A percentile compares a stretch with the other conserved stretches of the same genome.
These are phyloP conservation scores for Archivesica marissinica DNA, from an alignment of 1,140 invertebrate genomes.

Conservation along the genomic window DNA sequence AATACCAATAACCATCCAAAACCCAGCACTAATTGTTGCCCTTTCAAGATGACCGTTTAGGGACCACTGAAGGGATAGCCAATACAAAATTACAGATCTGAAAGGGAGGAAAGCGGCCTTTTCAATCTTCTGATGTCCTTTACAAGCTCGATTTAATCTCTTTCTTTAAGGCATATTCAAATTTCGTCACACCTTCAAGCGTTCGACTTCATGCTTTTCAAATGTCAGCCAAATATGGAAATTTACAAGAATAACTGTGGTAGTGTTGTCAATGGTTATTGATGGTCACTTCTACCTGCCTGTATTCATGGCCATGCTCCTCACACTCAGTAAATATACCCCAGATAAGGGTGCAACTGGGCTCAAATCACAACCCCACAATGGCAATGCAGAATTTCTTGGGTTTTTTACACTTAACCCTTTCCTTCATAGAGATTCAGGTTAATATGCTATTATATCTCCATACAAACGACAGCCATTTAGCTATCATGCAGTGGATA, in stretches of 20 bases:
- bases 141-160: constrained; percentile 56
- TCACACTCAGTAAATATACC: constrained; percentile 31
- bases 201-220: constrained; percentile 49
- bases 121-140: constrained; percentile 39
- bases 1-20: constrained; percentile 41
- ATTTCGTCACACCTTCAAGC: constrained; percentile 51
- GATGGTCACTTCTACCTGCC: constrained; percentile 41
- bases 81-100: constrained; percentile 30
- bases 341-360: constrained; percentile 8
- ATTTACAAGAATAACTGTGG: constrained; percentile 48
- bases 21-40: constrained; percentile 23
- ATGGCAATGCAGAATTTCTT: neutral
- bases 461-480: neutral
- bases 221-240: constrained; percentile 54
- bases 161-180: constrained; percentile 60
- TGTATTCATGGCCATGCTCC: constrained; percentile 15
- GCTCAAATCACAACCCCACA: neutral
- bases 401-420: neutral
- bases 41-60: constrained; percentile 44
- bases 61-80: constrained; percentile 42
- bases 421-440: neutral
- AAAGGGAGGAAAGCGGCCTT: constrained; percentile 26
- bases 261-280: constrained; percentile 27
- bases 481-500: too few species aligned
- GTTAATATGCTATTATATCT: neutral